phyloP scores from a whole-genome alignment of 2,797 vertebrate species.

The Coccyzus lansbergi region DNA sequence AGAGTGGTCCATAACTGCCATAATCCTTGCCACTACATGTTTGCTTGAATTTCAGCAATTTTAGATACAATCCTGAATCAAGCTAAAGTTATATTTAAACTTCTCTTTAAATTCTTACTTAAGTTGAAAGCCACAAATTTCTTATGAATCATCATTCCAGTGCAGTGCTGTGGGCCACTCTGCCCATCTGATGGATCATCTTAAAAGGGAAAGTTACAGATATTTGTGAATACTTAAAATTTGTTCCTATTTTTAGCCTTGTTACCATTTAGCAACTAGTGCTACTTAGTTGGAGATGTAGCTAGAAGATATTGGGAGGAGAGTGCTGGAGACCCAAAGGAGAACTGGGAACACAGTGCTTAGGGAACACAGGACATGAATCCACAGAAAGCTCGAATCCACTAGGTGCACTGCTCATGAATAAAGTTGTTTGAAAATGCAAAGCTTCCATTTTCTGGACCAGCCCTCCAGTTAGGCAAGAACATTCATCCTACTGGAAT shows the following conservation, averaged over 20 bases:
- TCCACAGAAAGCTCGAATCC: not conserved
- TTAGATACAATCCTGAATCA: not conserved
- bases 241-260: not conserved
- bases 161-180: not conserved
- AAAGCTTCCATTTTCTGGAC: not conserved
- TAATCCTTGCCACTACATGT: not conserved
- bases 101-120: not conserved
- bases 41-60: not conserved
- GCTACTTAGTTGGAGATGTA: not conserved
- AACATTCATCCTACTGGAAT: not conserved
- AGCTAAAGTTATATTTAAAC: not conserved
- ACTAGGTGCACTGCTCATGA: not conserved
- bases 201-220: not conserved
- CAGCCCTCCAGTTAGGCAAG: not conserved
- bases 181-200: not conserved
- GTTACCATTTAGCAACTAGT: not conserved
- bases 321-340: not conserved
- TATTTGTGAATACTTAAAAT: not conserved
- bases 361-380: not conserved
- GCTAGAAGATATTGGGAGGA: not conserved
- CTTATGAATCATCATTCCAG: not conserved
- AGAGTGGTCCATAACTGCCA: not conserved
- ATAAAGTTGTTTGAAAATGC: not conserved
- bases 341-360: not conserved
- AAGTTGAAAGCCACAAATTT: not conserved